These are phyloP conservation scores for Neostethus bicornis DNA, from an alignment of 2,797 vertebrate genomes.

Conservation along the genomic window DNA sequence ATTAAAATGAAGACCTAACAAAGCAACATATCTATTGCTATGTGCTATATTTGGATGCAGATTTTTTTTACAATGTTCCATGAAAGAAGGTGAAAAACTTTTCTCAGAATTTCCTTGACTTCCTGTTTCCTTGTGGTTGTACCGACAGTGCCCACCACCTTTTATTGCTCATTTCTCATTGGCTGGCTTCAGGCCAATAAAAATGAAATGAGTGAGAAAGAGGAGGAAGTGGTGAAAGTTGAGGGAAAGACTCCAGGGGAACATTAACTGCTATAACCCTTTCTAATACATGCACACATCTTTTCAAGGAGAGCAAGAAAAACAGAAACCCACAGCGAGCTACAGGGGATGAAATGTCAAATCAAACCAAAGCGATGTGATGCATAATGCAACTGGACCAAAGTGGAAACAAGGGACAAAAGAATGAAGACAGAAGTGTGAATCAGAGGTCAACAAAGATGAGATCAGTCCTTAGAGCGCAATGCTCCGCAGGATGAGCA, in stretches of 20 bases:
- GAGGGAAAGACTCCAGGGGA: constrained; percentile 74
- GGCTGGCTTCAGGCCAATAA: constrained; percentile 64
- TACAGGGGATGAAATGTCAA: not conserved
- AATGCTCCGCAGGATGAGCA: constrained; percentile 57
- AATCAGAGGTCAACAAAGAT: constrained; percentile 66
- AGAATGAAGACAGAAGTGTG: constrained; percentile 41
- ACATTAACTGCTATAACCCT: constrained; percentile 66
- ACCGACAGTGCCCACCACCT: constrained; percentile 63
- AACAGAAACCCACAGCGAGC: not conserved
- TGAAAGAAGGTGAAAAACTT: constrained; percentile 67
- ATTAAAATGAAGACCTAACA: constrained; percentile 5
- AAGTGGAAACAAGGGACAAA: constrained; percentile 51
- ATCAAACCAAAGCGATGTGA: constrained; percentile 17
- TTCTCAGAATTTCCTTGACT: constrained; percentile 72
- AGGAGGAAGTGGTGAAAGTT: constrained; percentile 74
- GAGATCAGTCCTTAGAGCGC: constrained; percentile 71
- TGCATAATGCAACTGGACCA: not conserved
- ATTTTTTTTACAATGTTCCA: constrained; percentile 17
- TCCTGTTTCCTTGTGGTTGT: constrained; percentile 78
- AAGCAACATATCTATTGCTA: constrained; percentile 10
- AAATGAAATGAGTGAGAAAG: constrained; percentile 49
- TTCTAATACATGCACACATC: constrained; percentile 4
- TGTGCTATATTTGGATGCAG: constrained; percentile 17
- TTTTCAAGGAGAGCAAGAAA: constrained; percentile 2
- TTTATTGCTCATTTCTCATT: constrained; percentile 64